phyloP scores from a whole-genome alignment of 2,888 invertebrate species.

The Argyra leucocephala region DNA sequence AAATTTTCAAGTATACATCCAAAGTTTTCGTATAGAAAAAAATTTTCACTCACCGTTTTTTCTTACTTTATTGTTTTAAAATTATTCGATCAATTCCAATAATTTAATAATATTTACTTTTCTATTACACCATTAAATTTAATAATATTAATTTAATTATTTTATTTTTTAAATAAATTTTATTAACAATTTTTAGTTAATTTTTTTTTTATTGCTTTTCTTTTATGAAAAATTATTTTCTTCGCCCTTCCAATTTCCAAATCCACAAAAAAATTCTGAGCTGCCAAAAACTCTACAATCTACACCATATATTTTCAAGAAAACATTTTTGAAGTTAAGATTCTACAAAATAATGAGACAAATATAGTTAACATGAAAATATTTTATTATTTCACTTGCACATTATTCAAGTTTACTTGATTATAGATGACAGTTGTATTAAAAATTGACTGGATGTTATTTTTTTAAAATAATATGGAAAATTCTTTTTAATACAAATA shows the following conservation, averaged over 20 bases:
- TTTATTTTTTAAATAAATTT: not conserved
- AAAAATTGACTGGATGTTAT: no score
- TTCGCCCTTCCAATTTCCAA: conserved; percentile 3
- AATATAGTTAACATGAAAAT: not conserved
- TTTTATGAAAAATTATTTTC: not conserved
- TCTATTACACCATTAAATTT: not conserved
- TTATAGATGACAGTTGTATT: no score
- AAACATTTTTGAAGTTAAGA: not conserved
- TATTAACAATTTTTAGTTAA: not conserved
- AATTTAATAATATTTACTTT: not conserved
- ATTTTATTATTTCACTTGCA: no score
- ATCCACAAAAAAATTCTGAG: not conserved
- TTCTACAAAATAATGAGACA: not conserved
- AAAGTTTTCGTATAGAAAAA: not conserved
- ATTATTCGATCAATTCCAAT: not conserved
- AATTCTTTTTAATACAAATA: no score
- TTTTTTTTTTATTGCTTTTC: conserved; percentile 1
- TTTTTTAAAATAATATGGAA: no score
- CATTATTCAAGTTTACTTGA: no score
- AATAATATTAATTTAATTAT: not conserved
- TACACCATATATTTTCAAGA: no score
- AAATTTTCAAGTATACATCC: conserved; percentile 6
- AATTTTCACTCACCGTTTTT: conserved; percentile 6
- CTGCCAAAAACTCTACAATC: not conserved
- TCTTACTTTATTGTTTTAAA: not conserved